Evolutionary conservation across 92 coral and sea anemone genomes (phyloP).

Genomic region (Epizoanthus stellaris): DNA sequence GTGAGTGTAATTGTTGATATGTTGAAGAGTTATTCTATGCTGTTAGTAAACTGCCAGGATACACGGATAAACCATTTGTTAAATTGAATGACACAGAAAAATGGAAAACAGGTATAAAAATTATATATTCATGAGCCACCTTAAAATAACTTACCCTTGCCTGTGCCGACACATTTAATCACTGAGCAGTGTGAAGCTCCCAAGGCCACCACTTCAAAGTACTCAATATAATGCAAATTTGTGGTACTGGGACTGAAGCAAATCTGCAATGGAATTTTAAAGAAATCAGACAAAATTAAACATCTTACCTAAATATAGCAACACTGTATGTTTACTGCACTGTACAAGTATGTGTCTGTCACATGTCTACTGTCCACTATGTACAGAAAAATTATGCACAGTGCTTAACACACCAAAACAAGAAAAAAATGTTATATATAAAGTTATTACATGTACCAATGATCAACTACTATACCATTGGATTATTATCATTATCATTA

Average conservation of each 20-base stretch:
- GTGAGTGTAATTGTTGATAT: too few relatives aligned
- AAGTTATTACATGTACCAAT: too few relatives aligned
- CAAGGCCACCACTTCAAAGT: conserved; percentile 90
- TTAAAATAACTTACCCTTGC: conserved; percentile 73
- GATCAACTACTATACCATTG: too few relatives aligned
- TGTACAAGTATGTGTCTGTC: not conserved
- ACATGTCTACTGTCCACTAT: too few relatives aligned
- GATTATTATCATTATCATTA: too few relatives aligned
- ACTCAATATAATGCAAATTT: conserved; percentile 71
- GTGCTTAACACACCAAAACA: not conserved
- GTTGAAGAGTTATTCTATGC: too few relatives aligned
- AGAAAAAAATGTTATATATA: too few relatives aligned
- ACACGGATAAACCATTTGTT: too few relatives aligned
- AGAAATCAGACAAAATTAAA: not conserved
- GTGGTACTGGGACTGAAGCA: conserved; percentile 79
- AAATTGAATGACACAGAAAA: too few relatives aligned
- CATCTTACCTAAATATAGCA: too few relatives aligned
- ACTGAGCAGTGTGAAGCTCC: conserved; percentile 95
- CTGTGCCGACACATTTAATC: conserved; percentile 81
- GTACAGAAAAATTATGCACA: not conserved
- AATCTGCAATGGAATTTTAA: conserved; percentile 55
- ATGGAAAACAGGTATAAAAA: too few relatives aligned
- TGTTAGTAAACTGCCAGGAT: too few relatives aligned
- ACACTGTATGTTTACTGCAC: not conserved
- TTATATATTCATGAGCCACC: not conserved